Evolutionary conservation across 2,797 vertebrate genomes (phyloP).

Genomic region (Loriculus beryllinus): DNA sequence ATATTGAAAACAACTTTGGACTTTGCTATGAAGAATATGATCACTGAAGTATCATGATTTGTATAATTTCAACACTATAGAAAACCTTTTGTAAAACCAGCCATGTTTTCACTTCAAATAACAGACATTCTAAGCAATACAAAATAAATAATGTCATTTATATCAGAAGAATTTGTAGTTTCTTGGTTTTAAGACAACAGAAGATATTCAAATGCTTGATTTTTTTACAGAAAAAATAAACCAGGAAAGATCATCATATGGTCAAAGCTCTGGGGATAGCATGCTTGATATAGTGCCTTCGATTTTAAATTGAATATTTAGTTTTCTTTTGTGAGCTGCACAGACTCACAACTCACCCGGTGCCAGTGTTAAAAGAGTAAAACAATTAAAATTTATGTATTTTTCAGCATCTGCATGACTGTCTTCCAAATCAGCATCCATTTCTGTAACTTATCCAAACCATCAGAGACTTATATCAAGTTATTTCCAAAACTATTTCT

Average conservation of each 20-base stretch:
- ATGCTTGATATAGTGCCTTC: not conserved
- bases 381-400: not conserved
- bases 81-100: not conserved
- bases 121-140: not conserved
- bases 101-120: not conserved
- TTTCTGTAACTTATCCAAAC: not conserved
- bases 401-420: not conserved
- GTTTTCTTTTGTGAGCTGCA: not conserved
- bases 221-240: not conserved
- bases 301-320: not conserved
- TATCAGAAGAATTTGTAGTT: not conserved
- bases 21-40: not conserved
- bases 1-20: not conserved
- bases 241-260: not conserved
- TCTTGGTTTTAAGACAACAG: not conserved
- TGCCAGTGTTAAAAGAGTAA: not conserved
- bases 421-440: not conserved
- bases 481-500: not conserved
- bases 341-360: not conserved
- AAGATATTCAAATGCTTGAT: not conserved
- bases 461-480: not conserved
- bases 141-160: not conserved
- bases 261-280: not conserved
- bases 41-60: not conserved
- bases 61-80: not conserved